These are phyloP conservation scores for Macrophya annulata DNA, from an alignment of 2,888 invertebrate species.

Conservation along the genomic window DNA sequence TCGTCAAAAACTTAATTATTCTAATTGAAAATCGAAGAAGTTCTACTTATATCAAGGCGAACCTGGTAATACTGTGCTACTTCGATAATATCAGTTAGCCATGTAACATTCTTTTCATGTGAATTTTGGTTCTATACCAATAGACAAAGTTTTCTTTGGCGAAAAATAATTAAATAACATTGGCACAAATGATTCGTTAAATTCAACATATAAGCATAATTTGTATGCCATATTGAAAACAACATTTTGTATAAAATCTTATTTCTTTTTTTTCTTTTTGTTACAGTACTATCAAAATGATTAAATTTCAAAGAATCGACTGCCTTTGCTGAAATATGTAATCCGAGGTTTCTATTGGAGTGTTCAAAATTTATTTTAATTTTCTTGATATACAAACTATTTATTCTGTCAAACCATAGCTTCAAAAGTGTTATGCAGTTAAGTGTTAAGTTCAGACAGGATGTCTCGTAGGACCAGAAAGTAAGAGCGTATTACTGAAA, in stretches of 20 bases:
- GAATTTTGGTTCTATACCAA: slow-evolving; percentile 10
- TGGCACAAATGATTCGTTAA: slow-evolving; percentile 40
- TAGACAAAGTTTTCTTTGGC: slow-evolving; percentile 27
- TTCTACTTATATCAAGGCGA: slow-evolving; percentile 13
- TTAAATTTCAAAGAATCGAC: background rate
- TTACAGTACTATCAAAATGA: background rate
- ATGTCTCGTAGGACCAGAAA: slow-evolving; percentile 24
- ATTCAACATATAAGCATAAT: background rate
- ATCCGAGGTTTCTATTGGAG: background rate
- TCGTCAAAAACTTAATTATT: background rate
- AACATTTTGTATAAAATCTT: background rate
- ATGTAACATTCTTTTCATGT: background rate
- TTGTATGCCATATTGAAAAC: slow-evolving; percentile 1
- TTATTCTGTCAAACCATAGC: background rate
- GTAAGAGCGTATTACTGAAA: slow-evolving; percentile 38
- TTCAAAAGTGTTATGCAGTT: slow-evolving; percentile 18
- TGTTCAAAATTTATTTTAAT: background rate
- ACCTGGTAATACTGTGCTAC: slow-evolving; percentile 36
- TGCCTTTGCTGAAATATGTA: background rate
- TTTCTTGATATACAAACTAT: background rate
- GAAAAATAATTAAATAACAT: slow-evolving; percentile 20
- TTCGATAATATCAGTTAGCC: slow-evolving; percentile 27
- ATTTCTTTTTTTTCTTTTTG: background rate
- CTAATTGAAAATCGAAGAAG: background rate
- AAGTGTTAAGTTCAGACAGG: slow-evolving; percentile 16